Percentiles rank a stretch among this genome's conserved stretches.
These are phyloP conservation scores for Rhea pennata DNA, from an alignment of 2,113 vertebrate species.

Conservation along the genomic window DNA sequence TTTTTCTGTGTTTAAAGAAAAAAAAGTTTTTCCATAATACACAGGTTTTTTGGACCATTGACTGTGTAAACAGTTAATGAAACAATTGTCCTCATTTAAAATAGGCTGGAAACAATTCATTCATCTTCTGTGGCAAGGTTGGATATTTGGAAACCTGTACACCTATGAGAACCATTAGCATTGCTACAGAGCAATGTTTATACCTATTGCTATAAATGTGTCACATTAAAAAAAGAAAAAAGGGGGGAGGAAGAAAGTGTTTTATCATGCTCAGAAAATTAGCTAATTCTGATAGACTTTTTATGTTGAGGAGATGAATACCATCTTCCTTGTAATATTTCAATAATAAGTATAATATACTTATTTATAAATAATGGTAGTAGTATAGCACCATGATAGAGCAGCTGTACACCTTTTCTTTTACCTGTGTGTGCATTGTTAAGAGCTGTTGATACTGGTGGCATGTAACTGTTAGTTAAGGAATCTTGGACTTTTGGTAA, in stretches of 20 bases:
- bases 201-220: neutral
- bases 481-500: neutral
- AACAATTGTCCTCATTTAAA: neutral
- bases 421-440: rapidly evolving
- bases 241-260: neutral
- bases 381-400: neutral
- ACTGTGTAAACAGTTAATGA: neutral
- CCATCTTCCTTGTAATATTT: neutral
- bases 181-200: neutral
- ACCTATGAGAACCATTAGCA: neutral
- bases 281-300: neutral
- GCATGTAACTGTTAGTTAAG: neutral
- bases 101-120: neutral
- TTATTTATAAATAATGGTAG: too few relatives aligned
- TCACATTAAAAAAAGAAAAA: neutral
- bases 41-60: neutral
- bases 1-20: neutral
- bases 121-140: neutral
- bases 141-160: neutral
- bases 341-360: neutral
- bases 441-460: neutral
- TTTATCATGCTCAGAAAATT: neutral
- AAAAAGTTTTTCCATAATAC: neutral
- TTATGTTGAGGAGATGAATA: neutral
- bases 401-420: neutral